Evolutionary conservation across 2,888 invertebrate species (phyloP), one percentile per base, ranked within the genome.

Genomic region (Tetheella fluctuosa): DNA sequence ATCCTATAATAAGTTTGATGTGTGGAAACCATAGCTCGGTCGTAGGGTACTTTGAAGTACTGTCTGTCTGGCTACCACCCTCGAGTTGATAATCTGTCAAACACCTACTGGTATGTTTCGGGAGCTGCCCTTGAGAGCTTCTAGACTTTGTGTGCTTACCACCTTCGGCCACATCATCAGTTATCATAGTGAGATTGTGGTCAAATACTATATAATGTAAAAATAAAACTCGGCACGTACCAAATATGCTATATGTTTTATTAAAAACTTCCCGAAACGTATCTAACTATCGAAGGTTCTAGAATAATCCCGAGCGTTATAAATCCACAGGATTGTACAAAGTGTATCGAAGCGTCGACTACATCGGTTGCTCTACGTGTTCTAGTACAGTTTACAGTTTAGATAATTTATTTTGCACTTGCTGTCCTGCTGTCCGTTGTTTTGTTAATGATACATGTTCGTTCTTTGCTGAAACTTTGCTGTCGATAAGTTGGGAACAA

Each of bases 311-410:
- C 48, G 20, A 10, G 20, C 2, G 48, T 20, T 48, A n/a, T 48
- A 48, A 48, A 48, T 48, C 48, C 48, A 20, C 7, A 10, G 48
- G 48, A 48, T 48, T 55, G 55, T 23, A 17, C 55, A 55, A 54
- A 55, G 55, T 74, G 71, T 74, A 76, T 73, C 68, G 65, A 64
- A 73, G 76, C 74, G 80, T 72, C 76, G 69, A 63, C 65, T 67
- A 69, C 73, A 69, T 70, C 57, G 64, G 55, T n/a, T 34, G 34
- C 23, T 20, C n/a, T 34, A 23, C 55, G 23, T 17, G 17, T 55
- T 17, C 34, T 34, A 13, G 39, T 39, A n/a, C 39, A 15, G 39
- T 39, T 39, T 39, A n/a, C 39, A 15, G 39, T 39, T 39, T 10
- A 55, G 55, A 55, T 55, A 55, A 55, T 55, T 55, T 55, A 55